These are phyloP conservation scores for Python bivittatus DNA, from an alignment of 2,113 vertebrate genomes.

Conservation along the genomic window DNA sequence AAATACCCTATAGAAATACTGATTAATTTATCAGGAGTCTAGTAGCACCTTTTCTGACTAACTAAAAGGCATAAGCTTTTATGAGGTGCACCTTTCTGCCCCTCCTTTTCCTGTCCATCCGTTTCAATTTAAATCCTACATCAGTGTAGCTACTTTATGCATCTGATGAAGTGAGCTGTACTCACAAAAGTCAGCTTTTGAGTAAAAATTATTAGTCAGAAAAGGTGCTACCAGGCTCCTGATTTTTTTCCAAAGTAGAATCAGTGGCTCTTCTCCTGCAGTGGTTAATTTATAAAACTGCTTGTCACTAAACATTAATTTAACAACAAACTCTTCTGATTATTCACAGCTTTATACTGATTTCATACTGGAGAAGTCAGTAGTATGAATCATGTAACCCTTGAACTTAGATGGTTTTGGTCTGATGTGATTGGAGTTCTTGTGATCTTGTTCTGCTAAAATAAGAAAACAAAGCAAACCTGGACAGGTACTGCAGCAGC, in stretches of 20 bases:
- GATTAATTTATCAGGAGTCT: not conserved
- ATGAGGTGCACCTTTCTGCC: not conserved
- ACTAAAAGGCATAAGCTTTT: not conserved
- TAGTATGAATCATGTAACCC: not conserved
- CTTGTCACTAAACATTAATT: not conserved
- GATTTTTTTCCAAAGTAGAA: not conserved
- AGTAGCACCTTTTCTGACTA: not conserved
- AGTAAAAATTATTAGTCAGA: not conserved
- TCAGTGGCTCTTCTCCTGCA: not conserved
- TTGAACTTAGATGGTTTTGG: accelerated
- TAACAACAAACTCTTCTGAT: not conserved
- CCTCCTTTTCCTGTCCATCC: not conserved
- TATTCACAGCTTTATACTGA: not conserved
- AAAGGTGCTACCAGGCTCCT: not conserved
- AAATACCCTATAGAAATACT: not conserved
- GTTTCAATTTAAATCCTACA: not conserved
- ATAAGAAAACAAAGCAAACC: not conserved
- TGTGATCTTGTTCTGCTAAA: not conserved
- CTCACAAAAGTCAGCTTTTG: not conserved
- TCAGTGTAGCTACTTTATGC: not conserved
- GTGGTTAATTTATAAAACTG: not conserved
- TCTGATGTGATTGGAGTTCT: not conserved
- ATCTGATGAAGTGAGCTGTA: not conserved
- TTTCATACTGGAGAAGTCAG: not conserved
- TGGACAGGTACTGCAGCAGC: not conserved